These are phyloP conservation scores for Drymonia ruficornis DNA, from an alignment of 2,888 invertebrate species.

Conservation along the genomic window DNA sequence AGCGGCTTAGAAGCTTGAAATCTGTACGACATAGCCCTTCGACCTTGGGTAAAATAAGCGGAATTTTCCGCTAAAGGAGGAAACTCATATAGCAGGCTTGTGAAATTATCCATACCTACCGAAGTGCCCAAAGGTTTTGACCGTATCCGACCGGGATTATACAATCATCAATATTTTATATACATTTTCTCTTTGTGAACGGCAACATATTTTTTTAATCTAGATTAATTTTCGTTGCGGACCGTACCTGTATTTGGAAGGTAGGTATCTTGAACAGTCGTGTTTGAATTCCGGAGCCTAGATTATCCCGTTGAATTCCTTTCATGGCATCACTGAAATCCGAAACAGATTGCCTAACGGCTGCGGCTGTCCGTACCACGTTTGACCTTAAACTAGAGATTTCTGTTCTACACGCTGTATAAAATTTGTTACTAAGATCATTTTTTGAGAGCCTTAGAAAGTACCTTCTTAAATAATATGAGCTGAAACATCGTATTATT, in stretches of 20 bases:
- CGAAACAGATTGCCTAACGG: neutral
- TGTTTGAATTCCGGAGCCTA: conserved; percentile 3
- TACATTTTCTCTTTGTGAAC: neutral
- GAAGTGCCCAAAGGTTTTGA: conserved; percentile 14
- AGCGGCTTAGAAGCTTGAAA: conserved; percentile 16
- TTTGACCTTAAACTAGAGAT: conserved; percentile 29
- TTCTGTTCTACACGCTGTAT: conserved; percentile 8
- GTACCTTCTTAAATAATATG: too few species aligned
- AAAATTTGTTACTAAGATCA: neutral
- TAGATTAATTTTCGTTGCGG: too few species aligned
- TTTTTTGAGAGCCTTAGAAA: too few species aligned
- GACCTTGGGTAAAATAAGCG: conserved; percentile 24
- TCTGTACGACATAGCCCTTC: conserved; percentile 13
- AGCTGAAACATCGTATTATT: too few species aligned
- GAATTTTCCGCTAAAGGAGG: conserved; percentile 13
- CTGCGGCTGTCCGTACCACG: conserved; percentile 20
- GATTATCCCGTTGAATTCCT: conserved; percentile 6
- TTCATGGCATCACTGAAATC: conserved; percentile 6
- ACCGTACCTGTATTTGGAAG: too few species aligned
- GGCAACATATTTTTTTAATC: too few species aligned
- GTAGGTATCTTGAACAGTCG: conserved; percentile 10
- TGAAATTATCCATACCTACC: conserved; percentile 12
- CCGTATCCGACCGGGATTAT: conserved; percentile 12
- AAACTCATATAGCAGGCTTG: conserved; percentile 17
- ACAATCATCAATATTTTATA: conserved; percentile 11